Evolutionary conservation across 92 coral and sea anemone genomes (phyloP).

Genomic region (Siderastrea radians): DNA sequence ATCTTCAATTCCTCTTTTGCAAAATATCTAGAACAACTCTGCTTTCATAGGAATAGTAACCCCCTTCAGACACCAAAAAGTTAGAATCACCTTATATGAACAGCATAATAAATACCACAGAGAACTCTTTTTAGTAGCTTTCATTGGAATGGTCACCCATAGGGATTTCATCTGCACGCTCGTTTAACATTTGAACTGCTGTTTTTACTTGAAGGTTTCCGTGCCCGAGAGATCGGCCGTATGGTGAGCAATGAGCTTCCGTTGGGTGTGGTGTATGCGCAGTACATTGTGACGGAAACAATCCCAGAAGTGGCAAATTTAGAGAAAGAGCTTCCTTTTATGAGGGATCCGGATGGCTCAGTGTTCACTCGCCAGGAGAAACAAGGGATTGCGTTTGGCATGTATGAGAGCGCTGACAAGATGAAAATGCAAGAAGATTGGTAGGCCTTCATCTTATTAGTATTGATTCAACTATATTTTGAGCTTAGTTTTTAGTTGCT

Average conservation of each 20-base stretch:
- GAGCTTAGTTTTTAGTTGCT: too few relatives aligned
- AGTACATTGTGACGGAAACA: constrained; percentile 48
- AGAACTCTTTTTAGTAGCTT: too few relatives aligned
- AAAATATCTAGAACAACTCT: too few relatives aligned
- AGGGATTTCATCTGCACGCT: not conserved
- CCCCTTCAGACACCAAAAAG: too few relatives aligned
- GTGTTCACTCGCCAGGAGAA: constrained; percentile 57
- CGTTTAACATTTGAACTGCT: not conserved
- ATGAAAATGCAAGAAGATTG: constrained; percentile 60
- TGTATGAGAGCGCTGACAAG: constrained; percentile 61
- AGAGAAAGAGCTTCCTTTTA: constrained; percentile 54
- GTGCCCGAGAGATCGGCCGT: constrained; percentile 66
- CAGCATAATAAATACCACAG: too few relatives aligned
- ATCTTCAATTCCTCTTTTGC: too few relatives aligned
- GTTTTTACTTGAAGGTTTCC: constrained; percentile 36
- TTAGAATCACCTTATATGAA: too few relatives aligned
- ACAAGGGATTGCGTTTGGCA: constrained; percentile 60
- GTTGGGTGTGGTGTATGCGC: constrained; percentile 58
- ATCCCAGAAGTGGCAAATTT: constrained; percentile 65
- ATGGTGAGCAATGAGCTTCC: constrained; percentile 59
- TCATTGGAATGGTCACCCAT: too few relatives aligned
- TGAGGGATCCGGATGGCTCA: constrained; percentile 60
- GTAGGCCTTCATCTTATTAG: not conserved
- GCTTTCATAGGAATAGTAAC: too few relatives aligned
- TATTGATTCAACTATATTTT: too few relatives aligned